Base-by-base conservation (phyloP, 2,113 vertebrate species). In the Pelvicachromis taeniatus region DNA sequence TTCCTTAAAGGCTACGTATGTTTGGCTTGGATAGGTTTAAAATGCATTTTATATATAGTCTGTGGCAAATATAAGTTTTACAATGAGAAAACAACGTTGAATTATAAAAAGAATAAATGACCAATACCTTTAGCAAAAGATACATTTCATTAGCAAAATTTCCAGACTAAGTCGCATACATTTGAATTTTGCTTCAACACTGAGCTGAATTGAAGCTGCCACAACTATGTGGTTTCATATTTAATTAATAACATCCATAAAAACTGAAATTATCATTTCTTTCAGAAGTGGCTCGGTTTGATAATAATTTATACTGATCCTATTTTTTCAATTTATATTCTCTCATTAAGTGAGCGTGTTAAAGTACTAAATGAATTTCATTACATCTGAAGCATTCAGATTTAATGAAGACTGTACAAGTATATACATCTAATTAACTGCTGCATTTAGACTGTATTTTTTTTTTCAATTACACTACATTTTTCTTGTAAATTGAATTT, bases 391-490 rank as follows among this genome's bases (percentile, higher is more conserved):
- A 54, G 63, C 70, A 52, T 87, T 85, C 54, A 14, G 42, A 91
- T 89, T 93, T 92, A 91, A 91, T 93, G 82, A 85, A 82, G 83
- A 81, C 81, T 50, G 55, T 81, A 92, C 54, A 84, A 40, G 45
- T 48, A 70, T 83, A 86, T 87, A 83, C 81, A 82, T 92, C 89
- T 87, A 88, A 91, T 91, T 93, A 93, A 85, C 83, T 73, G 50
- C 9, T 70, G 54, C 55, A 63, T 88, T 88, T 54, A 68, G 53
- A 87, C 54, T 85, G 42, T 73, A 65, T 35, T 80, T 90, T 89
- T 80, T 90, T 89, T 90, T 91, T 11, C 77, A 84, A 56, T 90
- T 80, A 89, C 54, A 81, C 79, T 65, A 86, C 89, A 86, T 88
- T 77, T 81, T 90, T 89, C n/a, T 53, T 45, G 65, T 29, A 87